Percentiles rank a stretch among this genome's conserved stretches.
These are phyloP conservation scores for Hipparchia sbordonii DNA, from an alignment of 2,888 invertebrate genomes.

Conservation along the genomic window DNA sequence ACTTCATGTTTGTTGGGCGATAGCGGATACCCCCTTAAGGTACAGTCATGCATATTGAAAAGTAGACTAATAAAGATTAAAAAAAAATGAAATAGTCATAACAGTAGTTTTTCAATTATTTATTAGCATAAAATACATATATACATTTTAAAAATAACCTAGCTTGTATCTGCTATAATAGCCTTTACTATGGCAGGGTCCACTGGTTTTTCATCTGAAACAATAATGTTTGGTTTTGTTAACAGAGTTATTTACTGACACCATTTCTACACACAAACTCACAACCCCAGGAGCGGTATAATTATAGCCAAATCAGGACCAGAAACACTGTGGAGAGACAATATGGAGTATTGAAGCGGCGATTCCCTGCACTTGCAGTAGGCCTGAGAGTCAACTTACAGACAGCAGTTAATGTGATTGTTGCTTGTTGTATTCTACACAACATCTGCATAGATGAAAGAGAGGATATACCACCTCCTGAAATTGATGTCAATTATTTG, in stretches of 20 bases:
- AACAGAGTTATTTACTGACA: slow-evolving; percentile 6
- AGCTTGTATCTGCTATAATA: background rate
- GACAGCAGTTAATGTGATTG: too few relatives aligned
- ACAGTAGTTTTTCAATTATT: background rate
- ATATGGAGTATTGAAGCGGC: too few relatives aligned
- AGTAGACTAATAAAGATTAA: slow-evolving; percentile 1
- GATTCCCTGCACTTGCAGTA: too few relatives aligned
- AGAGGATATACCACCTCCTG: too few relatives aligned
- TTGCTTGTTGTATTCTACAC: too few relatives aligned
- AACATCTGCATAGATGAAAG: too few relatives aligned
- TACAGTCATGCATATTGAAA: background rate
- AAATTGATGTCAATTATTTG: too few relatives aligned
- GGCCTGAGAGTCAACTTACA: too few relatives aligned
- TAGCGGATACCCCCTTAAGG: background rate
- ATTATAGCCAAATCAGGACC: too few relatives aligned
- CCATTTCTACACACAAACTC: slow-evolving; percentile 1
- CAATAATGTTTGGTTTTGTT: slow-evolving; percentile 5
- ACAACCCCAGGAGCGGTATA: slow-evolving; percentile 1
- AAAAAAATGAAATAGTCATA: background rate
- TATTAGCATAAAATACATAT: too few relatives aligned
- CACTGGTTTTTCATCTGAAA: slow-evolving; percentile 8
- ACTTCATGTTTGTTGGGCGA: slow-evolving; percentile 2
- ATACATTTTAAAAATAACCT: too few relatives aligned
- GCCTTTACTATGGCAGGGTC: background rate
- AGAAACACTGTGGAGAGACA: too few relatives aligned